These are phyloP conservation scores for Thera britannica DNA, from an alignment of 2,888 invertebrate genomes.

Conservation along the genomic window DNA sequence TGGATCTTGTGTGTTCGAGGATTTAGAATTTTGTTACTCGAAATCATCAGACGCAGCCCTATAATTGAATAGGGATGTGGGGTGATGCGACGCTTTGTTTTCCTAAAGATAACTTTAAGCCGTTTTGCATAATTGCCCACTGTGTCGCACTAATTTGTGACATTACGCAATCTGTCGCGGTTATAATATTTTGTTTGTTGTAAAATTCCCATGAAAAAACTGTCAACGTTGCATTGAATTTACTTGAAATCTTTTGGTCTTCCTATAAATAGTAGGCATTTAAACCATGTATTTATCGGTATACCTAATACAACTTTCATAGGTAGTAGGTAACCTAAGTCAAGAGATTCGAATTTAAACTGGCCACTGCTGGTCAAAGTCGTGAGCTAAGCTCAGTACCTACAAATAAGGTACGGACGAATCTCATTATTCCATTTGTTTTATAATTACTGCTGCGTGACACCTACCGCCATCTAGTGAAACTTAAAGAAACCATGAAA, in stretches of 20 bases:
- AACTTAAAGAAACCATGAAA: slow-evolving; percentile 50
- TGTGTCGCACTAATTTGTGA: slow-evolving; percentile 76
- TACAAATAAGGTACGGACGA: background rate
- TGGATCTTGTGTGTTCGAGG: slow-evolving; percentile 19
- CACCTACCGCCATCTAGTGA: slow-evolving; percentile 71
- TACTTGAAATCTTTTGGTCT: too few species aligned
- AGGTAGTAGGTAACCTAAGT: too few species aligned
- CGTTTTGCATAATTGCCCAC: slow-evolving; percentile 80
- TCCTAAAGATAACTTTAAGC: slow-evolving; percentile 80
- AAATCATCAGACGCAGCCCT: slow-evolving; percentile 75
- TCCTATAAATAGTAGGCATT: too few species aligned
- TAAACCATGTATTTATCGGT: too few species aligned
- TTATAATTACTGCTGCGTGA: slow-evolving; percentile 28
- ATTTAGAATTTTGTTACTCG: slow-evolving; percentile 69
- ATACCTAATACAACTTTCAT: too few species aligned
- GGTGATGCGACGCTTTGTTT: slow-evolving; percentile 72
- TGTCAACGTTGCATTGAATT: too few species aligned
- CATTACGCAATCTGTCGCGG: slow-evolving; percentile 80
- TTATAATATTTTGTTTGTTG: slow-evolving; percentile 34
- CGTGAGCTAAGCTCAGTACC: background rate
- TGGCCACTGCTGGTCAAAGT: background rate
- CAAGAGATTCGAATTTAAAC: too few species aligned
- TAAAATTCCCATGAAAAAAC: background rate
- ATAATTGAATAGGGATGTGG: slow-evolving; percentile 82
- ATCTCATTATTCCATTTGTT: background rate